Base-by-base conservation (phyloP, 2,797 vertebrate species). In the Mycteria americana region DNA sequence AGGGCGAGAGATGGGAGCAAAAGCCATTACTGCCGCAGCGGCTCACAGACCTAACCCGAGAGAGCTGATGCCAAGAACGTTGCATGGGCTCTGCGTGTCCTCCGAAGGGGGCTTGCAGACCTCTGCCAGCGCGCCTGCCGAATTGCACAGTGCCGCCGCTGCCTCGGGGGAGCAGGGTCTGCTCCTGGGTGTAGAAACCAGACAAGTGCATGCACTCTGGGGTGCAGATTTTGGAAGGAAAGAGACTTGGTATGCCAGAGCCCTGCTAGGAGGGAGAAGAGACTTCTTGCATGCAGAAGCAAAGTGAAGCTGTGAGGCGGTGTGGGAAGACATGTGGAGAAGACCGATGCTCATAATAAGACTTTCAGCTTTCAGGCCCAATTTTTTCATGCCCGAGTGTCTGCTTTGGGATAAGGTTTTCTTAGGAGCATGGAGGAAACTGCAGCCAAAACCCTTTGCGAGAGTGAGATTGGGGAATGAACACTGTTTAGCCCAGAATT, bases 21-120 rank as follows among this genome's bases (percentile, higher is more conserved):
- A 88, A 79, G 18, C 28, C 15, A 15, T 28, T 33, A 12, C n/a
- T 64, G 54, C 8, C 12, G 1, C 22, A 41, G 19, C 5, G 10
- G 25, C 48, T 65, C 35, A 45, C 3, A 2, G n/a, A 35, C 33
- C 39, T 60, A n/a, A 80, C 22, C 51, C 2, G 1, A 37, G 16
- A 84, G 25, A 41, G 7, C 4, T 73, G 41, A 30, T 51, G 41
- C 23, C 67, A 72, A n/a, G 22, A 72, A 43, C 4, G 1, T 4
- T 4, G 15, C 24, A 17, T 0, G 11, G 30, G 9, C 45, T 19
- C 28, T 39, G 23, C 0, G 0, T 39, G 54, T 35, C 22, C 37
- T 57, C 46, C 24, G 51, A 45, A 62, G 17, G 21, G 21, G 22
- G 15, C 35, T 30, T 62, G 39, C 63, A 90, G 48, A 33, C 7